Evolutionary conservation across 23 tunicate genomes (phyloP), one percentile per base, ranked within the genome.

Genomic region (Corella eumyota): DNA sequence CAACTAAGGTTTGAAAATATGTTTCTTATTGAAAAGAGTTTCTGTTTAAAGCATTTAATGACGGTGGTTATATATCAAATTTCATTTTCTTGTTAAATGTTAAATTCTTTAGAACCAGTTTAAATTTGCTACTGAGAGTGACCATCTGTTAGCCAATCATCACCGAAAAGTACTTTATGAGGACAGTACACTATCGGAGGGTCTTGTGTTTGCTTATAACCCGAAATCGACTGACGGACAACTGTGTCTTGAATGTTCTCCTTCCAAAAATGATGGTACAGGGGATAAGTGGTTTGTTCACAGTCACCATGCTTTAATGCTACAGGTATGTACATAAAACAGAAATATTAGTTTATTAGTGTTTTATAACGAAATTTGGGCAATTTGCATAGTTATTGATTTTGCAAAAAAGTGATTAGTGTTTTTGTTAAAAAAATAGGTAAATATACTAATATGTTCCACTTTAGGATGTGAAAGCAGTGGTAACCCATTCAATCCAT

Each of bases 191-290:
- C 77, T 93, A 2, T 53, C 96, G 3, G 95, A 84, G 2, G 27
- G 76, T 37, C 56, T 93, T 0, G 73, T 93, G 79, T 32, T 93
- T 70, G 77, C 99, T 2, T 93, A 93, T 70, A 93, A 93, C 66
- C 91, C 99, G 46, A 88, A 88, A 60, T 95, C 99, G 22, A 73
- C 93, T 0, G 99, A 93, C 46, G 95, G 99, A 6, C 80, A 84
- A 45, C 76, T 93, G 33, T 78, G 90, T 40, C 64, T 93, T 32
- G 99, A 93, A 58, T 84, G 97, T 21, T 93, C 99, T 29, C 99
- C 99, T 1, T 54, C 54, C 45, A 49, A 34, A 25, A 56, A 67
- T 24, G 96, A 88, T 46, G 58, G 67, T 2, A 19, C 67, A 4
- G 66, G 66, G 6, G 85, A 76, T 6, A 61, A 78, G 2, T 79